Conservation (phyloP, 2,113 vertebrate genomes). For the Martes martes region DNA sequence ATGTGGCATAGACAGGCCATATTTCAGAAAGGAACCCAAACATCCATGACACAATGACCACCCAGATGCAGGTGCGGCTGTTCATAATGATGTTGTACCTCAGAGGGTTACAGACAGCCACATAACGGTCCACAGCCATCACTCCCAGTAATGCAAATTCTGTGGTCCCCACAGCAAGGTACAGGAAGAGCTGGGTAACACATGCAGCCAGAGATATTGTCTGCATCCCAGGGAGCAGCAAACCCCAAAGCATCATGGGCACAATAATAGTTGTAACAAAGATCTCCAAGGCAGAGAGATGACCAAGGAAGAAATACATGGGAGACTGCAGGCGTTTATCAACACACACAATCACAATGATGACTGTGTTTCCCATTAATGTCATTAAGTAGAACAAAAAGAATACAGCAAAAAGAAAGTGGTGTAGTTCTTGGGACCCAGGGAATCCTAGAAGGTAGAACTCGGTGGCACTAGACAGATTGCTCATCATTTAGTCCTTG, state of each 20-base stretch:
- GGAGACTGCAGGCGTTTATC: conserved; percentile 56
- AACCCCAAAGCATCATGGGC: conserved; percentile 24
- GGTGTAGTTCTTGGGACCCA: not conserved
- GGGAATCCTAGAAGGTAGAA: conserved; percentile 55
- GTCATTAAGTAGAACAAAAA: conserved; percentile 46
- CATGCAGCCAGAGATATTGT: conserved; percentile 47
- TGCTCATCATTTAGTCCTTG: not conserved
- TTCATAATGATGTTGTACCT: conserved; percentile 58
- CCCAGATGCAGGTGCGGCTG: not conserved
- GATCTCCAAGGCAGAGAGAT: conserved; percentile 61
- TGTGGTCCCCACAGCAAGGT: conserved; percentile 63
- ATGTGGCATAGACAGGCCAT: conserved; percentile 54
- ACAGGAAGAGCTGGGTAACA: conserved; percentile 50
- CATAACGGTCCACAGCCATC: conserved; percentile 30
- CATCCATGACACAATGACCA: conserved; percentile 47
- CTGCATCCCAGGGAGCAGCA: conserved; percentile 50
- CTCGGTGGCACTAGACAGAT: conserved; percentile 24
- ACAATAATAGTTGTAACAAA: conserved; percentile 39
- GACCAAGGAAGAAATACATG: conserved; percentile 69
- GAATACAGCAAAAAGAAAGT: conserved; percentile 14
- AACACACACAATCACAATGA: conserved; percentile 42
- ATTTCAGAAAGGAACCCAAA: conserved; percentile 64
- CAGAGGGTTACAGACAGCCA: conserved; percentile 56
- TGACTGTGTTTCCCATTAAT: conserved; percentile 38
- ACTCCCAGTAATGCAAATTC: conserved; percentile 56